Evolutionary conservation across 2,113 vertebrate species (phyloP), one percentile per base, ranked within the genome.

Genomic region (Paracyprichromis sp.): DNA sequence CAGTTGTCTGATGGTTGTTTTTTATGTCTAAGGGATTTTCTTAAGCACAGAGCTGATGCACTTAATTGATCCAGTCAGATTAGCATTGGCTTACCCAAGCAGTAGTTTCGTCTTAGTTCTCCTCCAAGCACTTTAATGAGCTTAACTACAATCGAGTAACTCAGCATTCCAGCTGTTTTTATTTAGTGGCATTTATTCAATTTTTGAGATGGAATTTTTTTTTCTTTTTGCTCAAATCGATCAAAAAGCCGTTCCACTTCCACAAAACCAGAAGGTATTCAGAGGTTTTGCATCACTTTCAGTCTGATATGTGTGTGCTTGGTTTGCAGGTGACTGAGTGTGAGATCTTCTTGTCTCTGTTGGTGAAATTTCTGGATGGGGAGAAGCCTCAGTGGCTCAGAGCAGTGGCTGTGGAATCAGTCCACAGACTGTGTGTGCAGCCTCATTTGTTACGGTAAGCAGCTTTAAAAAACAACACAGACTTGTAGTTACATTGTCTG

Each of bases 321-420:
- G 63, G 89, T 85, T 80, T 96, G 56, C 93, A 99, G 99, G 99
- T 99, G 94, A 99, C 99, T 1, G 99, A 99, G 96, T 99, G 99
- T 95, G 99, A 99, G 96, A 99, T 99, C 93, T 99, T 99, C 95
- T 93, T 99, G 85, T 99, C 99, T 59, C 96, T 99, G 88, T 95
- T 99, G 95, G 99, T 99, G 92, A 99, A 99, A 93, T 99, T 99
- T 95, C 96, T 99, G 96, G 99, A 99, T 92, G 98, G 98, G 78
- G 98, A 99, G 95, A 99, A 99, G 93, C 99, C 99, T 5, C 98
- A 99, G 96, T 99, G 99, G 99, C 94, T 99, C 69, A 95, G 98
- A 96, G 99, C 99, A 26, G 98, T 99, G 92, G 99, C 99, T 11
- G 99, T 98, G 21, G 99, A 99, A 89, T 99, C 98, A 26, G 98